These are phyloP conservation scores for Alces alces DNA, from an alignment of 2,113 vertebrate species.

Conservation along the genomic window DNA sequence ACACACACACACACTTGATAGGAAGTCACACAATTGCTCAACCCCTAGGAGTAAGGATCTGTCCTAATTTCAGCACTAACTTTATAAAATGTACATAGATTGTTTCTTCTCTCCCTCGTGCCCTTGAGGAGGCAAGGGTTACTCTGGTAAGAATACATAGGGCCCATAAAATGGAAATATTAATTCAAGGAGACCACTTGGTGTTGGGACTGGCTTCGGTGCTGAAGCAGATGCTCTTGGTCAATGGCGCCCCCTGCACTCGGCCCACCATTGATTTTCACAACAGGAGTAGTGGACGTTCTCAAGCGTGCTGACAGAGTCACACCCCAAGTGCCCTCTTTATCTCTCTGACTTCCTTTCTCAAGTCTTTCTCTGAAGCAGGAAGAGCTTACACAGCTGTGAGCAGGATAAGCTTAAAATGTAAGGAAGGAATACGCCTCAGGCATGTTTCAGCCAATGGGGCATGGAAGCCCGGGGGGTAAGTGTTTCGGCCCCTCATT, in stretches of 20 bases:
- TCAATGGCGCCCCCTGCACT: neutral
- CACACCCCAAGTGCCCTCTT: too few relatives aligned
- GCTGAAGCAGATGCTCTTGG: neutral
- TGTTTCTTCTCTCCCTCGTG: neutral
- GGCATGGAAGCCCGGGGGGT: neutral
- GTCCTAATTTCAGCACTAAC: neutral
- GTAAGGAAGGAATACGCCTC: neutral
- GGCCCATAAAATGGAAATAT: neutral
- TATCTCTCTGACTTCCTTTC: neutral
- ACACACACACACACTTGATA: neutral
- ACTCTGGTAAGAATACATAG: neutral
- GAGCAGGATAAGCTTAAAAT: neutral
- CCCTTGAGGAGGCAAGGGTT: neutral
- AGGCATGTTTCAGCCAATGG: neutral
- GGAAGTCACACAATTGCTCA: neutral
- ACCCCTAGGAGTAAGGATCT: neutral
- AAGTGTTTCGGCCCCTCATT: neutral
- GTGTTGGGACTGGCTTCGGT: neutral
- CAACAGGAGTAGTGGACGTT: neutral
- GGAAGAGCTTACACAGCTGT: neutral
- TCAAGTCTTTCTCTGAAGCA: neutral
- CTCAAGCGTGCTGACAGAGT: accelerated
- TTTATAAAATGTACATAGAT: neutral
- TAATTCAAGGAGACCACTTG: neutral
- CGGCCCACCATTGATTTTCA: neutral